phyloP scores from a whole-genome alignment of 2,888 invertebrate species.

The Perizoma affinitatum region DNA sequence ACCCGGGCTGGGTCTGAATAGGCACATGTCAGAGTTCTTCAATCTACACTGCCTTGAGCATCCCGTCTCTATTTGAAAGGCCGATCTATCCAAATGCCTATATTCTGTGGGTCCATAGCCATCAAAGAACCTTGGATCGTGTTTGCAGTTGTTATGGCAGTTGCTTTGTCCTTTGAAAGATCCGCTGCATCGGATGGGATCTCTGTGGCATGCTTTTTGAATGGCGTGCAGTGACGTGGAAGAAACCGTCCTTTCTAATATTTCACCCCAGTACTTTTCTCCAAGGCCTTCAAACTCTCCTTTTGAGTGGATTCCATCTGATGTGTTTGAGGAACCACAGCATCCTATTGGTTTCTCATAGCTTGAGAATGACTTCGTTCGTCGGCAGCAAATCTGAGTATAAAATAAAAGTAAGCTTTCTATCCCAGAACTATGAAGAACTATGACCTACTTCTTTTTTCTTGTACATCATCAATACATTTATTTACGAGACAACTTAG shows the following conservation, averaged over 20 bases:
- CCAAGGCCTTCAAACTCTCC: slow-evolving; percentile 87
- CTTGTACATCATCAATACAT: too few relatives aligned
- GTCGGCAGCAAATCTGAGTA: slow-evolving; percentile 73
- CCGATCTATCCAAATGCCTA: slow-evolving; percentile 73
- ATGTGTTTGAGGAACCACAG: slow-evolving; percentile 75
- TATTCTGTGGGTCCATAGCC: slow-evolving; percentile 73
- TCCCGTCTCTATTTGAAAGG: slow-evolving; percentile 75
- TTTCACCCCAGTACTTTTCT: slow-evolving; percentile 91
- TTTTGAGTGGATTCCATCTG: slow-evolving; percentile 78
- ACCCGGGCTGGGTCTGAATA: slow-evolving; percentile 72
- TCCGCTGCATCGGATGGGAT: slow-evolving; percentile 70
- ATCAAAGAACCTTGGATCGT: slow-evolving; percentile 75
- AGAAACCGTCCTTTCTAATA: slow-evolving; percentile 90
- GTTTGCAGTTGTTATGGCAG: slow-evolving; percentile 72
- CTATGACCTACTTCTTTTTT: too few relatives aligned
- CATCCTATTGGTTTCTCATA: slow-evolving; percentile 78
- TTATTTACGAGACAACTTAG: too few relatives aligned
- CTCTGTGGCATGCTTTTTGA: slow-evolving; percentile 81
- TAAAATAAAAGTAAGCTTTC: not conserved
- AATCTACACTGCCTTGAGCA: slow-evolving; percentile 77
- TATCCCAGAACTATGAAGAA: too few relatives aligned
- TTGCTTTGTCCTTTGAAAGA: slow-evolving; percentile 68
- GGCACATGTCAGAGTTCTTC: slow-evolving; percentile 77
- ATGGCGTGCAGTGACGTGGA: slow-evolving; percentile 89
- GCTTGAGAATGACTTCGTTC: slow-evolving; percentile 65